phyloP scores from a whole-genome alignment of 2,888 invertebrate genomes.

The Eupelmus urozonus region DNA sequence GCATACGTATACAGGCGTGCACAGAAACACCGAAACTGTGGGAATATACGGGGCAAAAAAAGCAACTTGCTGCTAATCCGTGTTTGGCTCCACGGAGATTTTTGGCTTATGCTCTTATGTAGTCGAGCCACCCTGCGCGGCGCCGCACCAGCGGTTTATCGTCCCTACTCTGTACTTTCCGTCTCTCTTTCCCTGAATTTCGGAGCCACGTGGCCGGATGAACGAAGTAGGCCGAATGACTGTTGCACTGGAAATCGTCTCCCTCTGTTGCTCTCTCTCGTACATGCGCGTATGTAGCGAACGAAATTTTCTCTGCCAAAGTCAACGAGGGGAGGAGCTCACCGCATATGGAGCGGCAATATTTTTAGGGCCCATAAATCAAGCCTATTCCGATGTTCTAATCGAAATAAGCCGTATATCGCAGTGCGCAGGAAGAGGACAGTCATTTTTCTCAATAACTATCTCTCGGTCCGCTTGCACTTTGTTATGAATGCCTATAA shows the following conservation, averaged over 20 bases:
- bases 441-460: conserved; percentile 8
- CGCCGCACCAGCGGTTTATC: not conserved
- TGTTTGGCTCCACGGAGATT: conserved; percentile 25
- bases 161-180: not conserved
- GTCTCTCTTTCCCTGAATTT: conserved; percentile 51
- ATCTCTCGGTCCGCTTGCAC: not conserved
- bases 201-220: conserved; percentile 66
- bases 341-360: conserved; percentile 12
- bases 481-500: not conserved
- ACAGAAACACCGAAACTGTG: not conserved
- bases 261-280: conserved; percentile 35
- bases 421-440: not conserved
- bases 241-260: conserved; percentile 52
- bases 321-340: not conserved
- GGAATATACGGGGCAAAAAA: not conserved
- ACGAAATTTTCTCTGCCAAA: not conserved
- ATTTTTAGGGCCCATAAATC: conserved; percentile 35
- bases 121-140: not conserved
- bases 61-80: conserved; percentile 12
- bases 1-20: not conserved
- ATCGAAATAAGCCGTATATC: conserved; percentile 22
- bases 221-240: conserved; percentile 59
- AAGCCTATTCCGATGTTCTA: conserved; percentile 24
- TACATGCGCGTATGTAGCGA: not conserved
- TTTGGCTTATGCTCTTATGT: conserved; percentile 6